Conservation (phyloP, 1,140 invertebrate species). For the Solenopsis invicta region DNA sequence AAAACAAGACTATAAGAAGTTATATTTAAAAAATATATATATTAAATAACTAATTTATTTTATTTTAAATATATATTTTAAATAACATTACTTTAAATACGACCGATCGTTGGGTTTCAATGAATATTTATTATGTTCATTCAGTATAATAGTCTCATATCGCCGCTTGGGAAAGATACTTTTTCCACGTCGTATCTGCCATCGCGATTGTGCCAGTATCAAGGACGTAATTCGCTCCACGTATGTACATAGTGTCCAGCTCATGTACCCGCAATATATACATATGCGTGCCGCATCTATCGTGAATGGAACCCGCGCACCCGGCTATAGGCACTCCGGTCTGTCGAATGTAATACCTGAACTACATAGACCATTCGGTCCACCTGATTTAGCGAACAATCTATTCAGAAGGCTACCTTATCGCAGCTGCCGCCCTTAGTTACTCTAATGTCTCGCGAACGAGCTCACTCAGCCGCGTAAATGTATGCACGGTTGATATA, state of each 20-base stretch:
- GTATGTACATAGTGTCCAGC: not conserved
- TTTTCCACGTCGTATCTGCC: not conserved
- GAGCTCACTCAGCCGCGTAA: conserved; percentile 22
- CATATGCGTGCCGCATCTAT: conserved; percentile 40
- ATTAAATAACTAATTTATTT: no score
- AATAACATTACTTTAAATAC: no score
- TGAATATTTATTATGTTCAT: not conserved
- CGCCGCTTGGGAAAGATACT: not conserved
- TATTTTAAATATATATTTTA: no score
- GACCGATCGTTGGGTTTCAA: no score
- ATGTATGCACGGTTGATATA: not conserved
- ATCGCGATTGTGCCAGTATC: conserved; percentile 43
- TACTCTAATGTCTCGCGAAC: conserved; percentile 46
- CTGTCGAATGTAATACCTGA: conserved; percentile 52
- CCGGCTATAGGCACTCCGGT: conserved; percentile 21
- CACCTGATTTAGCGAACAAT: conserved; percentile 59
- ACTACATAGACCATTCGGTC: conserved; percentile 57
- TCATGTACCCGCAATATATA: conserved; percentile 28
- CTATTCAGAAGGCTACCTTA: conserved; percentile 61
- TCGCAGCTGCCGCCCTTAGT: conserved; percentile 52
- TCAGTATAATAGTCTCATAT: not conserved
- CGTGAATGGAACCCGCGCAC: conserved; percentile 24
- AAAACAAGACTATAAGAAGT: no score
- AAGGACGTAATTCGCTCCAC: conserved; percentile 43
- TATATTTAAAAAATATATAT: no score